phyloP scores from a whole-genome alignment of 2,888 invertebrate genomes.

The Ceratothoa steindachneri region DNA sequence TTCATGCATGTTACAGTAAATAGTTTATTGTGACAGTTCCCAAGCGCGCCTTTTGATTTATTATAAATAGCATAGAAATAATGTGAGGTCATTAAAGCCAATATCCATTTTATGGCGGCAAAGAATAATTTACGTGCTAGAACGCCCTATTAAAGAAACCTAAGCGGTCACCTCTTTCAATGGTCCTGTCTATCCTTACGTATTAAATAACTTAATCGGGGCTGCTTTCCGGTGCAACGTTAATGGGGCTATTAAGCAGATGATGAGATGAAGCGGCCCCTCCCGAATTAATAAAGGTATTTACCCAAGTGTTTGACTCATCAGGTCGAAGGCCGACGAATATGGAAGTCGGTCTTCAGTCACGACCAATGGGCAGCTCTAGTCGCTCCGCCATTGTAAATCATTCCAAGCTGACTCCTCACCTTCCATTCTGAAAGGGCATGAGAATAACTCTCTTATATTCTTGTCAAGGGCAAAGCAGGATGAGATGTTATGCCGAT shows the following conservation, averaged over 20 bases:
- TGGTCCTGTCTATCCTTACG: not conserved
- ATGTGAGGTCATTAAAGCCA: conserved; percentile 10
- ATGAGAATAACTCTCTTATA: conserved; percentile 9
- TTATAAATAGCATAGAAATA: conserved; percentile 10
- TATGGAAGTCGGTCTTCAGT: conserved; percentile 4
- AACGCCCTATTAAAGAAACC: not conserved
- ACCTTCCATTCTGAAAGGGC: not conserved
- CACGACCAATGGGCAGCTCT: conserved; percentile 5
- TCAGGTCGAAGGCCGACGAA: not conserved
- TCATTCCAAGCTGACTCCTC: not conserved
- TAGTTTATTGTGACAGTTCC: conserved; percentile 2
- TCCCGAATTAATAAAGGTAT: not conserved
- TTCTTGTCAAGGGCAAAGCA: conserved; percentile 2
- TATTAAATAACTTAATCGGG: not conserved
- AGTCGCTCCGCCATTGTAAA: conserved; percentile 3
- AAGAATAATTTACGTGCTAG: conserved; percentile 4
- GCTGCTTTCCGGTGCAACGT: not conserved
- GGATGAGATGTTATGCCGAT: not conserved
- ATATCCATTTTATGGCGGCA: conserved; percentile 4
- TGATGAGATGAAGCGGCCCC: not conserved
- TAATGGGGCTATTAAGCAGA: not conserved
- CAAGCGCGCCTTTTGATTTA: not conserved
- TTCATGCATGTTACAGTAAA: not conserved
- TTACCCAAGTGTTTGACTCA: not conserved
- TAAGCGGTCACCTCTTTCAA: not conserved